Conservation (phyloP, 2,113 vertebrate genomes). For the Promerops cafer region DNA sequence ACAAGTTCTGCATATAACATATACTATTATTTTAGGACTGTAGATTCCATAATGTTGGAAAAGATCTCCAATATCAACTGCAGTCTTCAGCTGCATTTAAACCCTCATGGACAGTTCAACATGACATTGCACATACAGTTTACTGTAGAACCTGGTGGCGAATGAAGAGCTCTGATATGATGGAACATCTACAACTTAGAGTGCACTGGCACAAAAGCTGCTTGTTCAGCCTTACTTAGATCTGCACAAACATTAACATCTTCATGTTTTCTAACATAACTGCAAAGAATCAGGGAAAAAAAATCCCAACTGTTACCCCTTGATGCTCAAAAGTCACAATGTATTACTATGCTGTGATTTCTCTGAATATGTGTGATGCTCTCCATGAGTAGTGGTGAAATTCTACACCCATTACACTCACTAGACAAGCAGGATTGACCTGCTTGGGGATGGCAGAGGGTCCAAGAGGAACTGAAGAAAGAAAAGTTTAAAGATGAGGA, state of each 20-base stretch:
- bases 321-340: background rate
- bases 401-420: background rate
- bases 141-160: background rate
- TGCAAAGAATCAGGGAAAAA: background rate
- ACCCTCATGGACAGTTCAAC: background rate
- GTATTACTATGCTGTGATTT: background rate
- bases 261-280: background rate
- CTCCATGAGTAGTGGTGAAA: background rate
- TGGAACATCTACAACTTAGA: background rate
- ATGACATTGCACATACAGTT: accelerated
- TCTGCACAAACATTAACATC: background rate
- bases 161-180: background rate
- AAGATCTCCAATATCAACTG: background rate
- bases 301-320: accelerated
- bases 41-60: background rate
- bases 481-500: background rate
- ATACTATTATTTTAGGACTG: background rate
- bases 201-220: background rate
- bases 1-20: background rate
- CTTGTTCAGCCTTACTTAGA: background rate
- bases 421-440: background rate
- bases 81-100: background rate
- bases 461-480: background rate
- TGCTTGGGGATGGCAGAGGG: background rate
- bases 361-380: background rate